These are phyloP conservation scores for Corythoichthys haematopterus DNA, from an alignment of 2,113 vertebrate species.

Conservation along the genomic window DNA sequence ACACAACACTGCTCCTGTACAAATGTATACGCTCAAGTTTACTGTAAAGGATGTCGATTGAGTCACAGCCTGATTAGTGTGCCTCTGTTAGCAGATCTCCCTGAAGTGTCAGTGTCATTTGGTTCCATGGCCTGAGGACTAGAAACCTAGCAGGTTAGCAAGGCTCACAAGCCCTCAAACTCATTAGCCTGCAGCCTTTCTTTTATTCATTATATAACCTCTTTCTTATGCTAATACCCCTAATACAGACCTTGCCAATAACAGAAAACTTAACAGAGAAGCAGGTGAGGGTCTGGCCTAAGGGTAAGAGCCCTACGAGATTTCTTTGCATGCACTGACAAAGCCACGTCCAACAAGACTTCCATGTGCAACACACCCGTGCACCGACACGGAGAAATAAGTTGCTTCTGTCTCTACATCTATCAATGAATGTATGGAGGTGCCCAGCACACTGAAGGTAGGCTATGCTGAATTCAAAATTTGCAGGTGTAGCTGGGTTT, in stretches of 20 bases:
- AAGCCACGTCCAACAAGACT: not conserved
- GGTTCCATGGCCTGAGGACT: no score
- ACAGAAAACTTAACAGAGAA: no score
- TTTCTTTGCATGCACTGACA: not conserved
- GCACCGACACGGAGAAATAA: not conserved
- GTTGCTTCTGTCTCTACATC: not conserved
- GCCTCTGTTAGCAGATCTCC: no score
- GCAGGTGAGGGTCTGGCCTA: not conserved
- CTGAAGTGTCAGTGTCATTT: no score
- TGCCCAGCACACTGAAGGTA: not conserved
- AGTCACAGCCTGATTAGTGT: no score
- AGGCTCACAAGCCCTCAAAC: no score
- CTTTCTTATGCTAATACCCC: not conserved
- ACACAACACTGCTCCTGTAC: no score
- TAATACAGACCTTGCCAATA: not conserved
- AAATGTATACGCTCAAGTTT: no score
- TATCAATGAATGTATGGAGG: not conserved
- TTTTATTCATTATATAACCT: not conserved
- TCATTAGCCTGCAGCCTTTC: not conserved
- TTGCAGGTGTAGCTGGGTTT: not conserved
- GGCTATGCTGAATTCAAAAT: not conserved
- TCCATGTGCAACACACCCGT: not conserved
- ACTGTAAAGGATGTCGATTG: no score
- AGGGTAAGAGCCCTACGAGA: not conserved
- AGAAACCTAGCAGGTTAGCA: no score